Evolutionary conservation across 2,797 vertebrate genomes (phyloP).

Genomic region (Malurus leucopterus): DNA sequence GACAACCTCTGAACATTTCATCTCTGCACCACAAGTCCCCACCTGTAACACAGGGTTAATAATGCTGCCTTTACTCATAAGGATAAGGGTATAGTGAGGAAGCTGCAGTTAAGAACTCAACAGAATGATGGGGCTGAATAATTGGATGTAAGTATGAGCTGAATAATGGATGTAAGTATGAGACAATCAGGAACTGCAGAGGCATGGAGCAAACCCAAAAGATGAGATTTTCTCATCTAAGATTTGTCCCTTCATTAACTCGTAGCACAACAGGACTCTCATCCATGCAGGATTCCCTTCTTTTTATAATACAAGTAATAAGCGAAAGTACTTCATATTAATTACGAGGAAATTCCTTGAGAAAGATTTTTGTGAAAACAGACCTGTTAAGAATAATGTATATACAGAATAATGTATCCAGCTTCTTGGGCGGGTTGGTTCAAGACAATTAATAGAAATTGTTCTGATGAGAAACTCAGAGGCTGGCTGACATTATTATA

Average conservation of each 20-base stretch:
- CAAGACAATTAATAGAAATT: not conserved
- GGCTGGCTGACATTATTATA: not conserved
- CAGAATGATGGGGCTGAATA: not conserved
- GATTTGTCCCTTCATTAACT: not conserved
- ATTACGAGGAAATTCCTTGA: not conserved
- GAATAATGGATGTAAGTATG: not conserved
- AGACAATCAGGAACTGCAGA: not conserved
- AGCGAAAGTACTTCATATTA: not conserved
- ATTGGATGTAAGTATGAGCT: not conserved
- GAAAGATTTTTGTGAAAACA: not conserved
- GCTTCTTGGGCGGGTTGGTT: accelerated
- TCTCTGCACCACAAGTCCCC: not conserved
- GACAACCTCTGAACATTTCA: not conserved
- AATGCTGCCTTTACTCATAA: not conserved
- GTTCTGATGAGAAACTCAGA: not conserved
- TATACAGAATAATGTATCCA: not conserved
- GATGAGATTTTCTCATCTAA: not conserved
- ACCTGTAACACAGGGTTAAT: not conserved
- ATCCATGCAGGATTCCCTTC: not conserved
- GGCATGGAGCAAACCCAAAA: not conserved
- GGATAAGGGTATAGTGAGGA: not conserved
- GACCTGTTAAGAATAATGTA: not conserved
- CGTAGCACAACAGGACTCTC: not conserved
- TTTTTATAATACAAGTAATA: not conserved
- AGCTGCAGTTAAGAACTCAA: not conserved